A percentile compares a stretch with the other conserved stretches of the same genome.
Conservation (phyloP, 2,888 invertebrate genomes). For the Caenorhabditis virilis region DNA sequence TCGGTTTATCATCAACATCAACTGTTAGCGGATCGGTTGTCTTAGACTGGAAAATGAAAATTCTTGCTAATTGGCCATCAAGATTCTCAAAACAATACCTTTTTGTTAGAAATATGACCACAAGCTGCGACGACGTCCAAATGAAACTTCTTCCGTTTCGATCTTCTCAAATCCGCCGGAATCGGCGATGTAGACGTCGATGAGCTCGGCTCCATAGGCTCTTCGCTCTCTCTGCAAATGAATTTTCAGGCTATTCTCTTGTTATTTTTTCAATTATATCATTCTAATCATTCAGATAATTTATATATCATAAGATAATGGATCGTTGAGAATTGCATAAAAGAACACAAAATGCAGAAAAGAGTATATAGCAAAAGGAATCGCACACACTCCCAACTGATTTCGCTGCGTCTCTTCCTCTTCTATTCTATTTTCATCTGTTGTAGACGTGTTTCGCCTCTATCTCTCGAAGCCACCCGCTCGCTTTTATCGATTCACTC, state of each 20-base stretch:
- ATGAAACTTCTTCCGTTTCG: constrained; percentile 57
- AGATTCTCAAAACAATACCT: no score
- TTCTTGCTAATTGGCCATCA: no score
- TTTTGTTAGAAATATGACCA: no score
- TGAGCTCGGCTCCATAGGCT: constrained; percentile 1
- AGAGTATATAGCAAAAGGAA: not conserved
- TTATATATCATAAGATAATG: not conserved
- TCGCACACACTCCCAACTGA: not conserved
- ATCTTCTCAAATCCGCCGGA: constrained; percentile 37
- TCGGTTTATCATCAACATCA: no score
- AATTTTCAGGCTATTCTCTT: not conserved
- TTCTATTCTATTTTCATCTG: not conserved
- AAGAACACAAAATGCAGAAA: not conserved
- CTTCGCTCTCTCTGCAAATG: constrained; percentile 10
- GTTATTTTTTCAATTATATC: not conserved
- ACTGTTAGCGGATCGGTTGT: no score
- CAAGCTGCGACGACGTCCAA: constrained; percentile 50
- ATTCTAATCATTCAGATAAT: no score
- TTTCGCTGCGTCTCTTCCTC: not conserved
- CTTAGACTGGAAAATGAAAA: no score
- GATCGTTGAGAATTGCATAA: not conserved
- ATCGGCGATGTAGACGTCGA: constrained; percentile 5
- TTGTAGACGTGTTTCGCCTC: constrained; percentile 6
- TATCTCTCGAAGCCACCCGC: constrained; percentile 5
- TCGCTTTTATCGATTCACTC: constrained; percentile 20